phyloP scores from a whole-genome alignment of 2,113 vertebrate species.

The human region GRCh38 chr13:113800001-113800500 shows the following conservation, averaged over 20 bases:
- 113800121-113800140: accelerated
- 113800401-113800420: not conserved
- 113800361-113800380: not conserved
- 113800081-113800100: too few relatives aligned
- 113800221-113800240: too few relatives aligned
- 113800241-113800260: too few relatives aligned
- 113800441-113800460: not conserved
- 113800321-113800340: too few relatives aligned
- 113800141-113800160: too few relatives aligned
- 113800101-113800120: accelerated
- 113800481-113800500: not conserved
- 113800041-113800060: not conserved
- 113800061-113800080: too few relatives aligned
- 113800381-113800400: not conserved
- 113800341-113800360: not conserved
- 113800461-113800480: accelerated
- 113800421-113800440: not conserved
- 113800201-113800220: too few relatives aligned
- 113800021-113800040: not conserved
- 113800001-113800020: too few relatives aligned
- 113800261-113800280: too few relatives aligned
- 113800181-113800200: too few relatives aligned
- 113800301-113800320: too few relatives aligned
- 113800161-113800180: accelerated
- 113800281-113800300: not conserved